A percentile compares a stretch with the other conserved stretches of the same genome.
phyloP scores from a whole-genome alignment of 2,888 invertebrate genomes.

The Melanostoma scalare region DNA sequence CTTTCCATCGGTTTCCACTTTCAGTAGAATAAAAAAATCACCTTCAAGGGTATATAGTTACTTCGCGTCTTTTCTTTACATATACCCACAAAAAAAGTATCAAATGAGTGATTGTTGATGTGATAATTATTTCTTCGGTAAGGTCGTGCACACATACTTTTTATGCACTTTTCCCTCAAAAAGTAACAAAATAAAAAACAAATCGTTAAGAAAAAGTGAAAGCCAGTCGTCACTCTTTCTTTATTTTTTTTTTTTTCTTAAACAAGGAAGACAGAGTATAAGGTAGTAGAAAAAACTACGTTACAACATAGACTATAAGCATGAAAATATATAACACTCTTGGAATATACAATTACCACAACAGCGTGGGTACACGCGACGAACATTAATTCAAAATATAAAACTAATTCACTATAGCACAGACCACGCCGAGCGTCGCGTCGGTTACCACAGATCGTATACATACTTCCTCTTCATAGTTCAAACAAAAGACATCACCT shows the following conservation, averaged over 20 bases:
- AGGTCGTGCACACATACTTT: conserved; percentile 52
- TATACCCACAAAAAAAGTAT: conserved; percentile 10
- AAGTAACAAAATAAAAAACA: conserved; percentile 12
- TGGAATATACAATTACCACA: conserved; percentile 65
- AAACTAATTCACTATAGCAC: conserved; percentile 47
- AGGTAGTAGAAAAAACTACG: conserved; percentile 20
- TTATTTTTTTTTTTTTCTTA: conserved; percentile 9
- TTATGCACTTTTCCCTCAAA: conserved; percentile 32
- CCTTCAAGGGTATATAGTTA: conserved; percentile 15
- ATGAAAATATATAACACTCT: conserved; percentile 59
- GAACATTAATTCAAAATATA: conserved; percentile 62
- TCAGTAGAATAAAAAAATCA: conserved; percentile 38
- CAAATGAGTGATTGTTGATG: conserved; percentile 53
- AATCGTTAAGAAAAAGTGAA: conserved; percentile 65
- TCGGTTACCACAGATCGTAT: conserved; percentile 39
- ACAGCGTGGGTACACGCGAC: conserved; percentile 66
- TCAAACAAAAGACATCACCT: conserved; percentile 51
- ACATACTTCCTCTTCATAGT: conserved; percentile 51
- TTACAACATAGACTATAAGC: conserved; percentile 24
- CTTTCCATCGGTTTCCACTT: conserved; percentile 45
- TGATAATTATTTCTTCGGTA: conserved; percentile 60
- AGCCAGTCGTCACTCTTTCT: conserved; percentile 42
- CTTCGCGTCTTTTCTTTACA: conserved; percentile 18
- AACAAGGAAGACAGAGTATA: conserved; percentile 45
- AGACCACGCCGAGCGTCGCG: conserved; percentile 16